These are phyloP conservation scores for Patella pellucida DNA, from an alignment of 2,888 invertebrate species.

Conservation along the genomic window DNA sequence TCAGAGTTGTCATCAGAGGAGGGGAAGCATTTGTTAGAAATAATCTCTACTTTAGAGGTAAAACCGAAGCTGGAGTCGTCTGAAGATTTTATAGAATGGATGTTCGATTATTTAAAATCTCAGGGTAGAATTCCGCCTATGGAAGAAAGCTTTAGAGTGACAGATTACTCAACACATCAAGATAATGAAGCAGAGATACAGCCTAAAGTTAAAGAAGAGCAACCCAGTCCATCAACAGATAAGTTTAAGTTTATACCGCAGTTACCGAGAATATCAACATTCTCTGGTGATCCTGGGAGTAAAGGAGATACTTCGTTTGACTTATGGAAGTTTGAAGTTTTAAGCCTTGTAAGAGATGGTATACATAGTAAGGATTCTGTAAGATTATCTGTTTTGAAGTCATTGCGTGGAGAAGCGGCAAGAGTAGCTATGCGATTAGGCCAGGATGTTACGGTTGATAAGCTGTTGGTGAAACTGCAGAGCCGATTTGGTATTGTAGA, in stretches of 20 bases:
- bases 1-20: too few relatives aligned
- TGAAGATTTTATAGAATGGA: background rate
- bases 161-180: background rate
- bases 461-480: background rate
- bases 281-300: background rate
- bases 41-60: background rate
- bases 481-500: background rate
- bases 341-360: background rate
- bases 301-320: background rate
- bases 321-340: conserved; percentile 2
- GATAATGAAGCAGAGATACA: background rate
- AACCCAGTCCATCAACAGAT: background rate
- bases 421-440: conserved; percentile 10
- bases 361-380: background rate
- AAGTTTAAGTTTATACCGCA: background rate
- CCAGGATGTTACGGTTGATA: background rate
- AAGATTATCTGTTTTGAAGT: background rate
- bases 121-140: background rate
- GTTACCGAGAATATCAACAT: background rate
- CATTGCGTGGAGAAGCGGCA: background rate
- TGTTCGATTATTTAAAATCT: background rate
- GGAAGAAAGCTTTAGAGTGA: too few relatives aligned
- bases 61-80: background rate
- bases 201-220: background rate
- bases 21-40: background rate